phyloP scores from a whole-genome alignment of 2,888 invertebrate species.

The Biston stratarius region DNA sequence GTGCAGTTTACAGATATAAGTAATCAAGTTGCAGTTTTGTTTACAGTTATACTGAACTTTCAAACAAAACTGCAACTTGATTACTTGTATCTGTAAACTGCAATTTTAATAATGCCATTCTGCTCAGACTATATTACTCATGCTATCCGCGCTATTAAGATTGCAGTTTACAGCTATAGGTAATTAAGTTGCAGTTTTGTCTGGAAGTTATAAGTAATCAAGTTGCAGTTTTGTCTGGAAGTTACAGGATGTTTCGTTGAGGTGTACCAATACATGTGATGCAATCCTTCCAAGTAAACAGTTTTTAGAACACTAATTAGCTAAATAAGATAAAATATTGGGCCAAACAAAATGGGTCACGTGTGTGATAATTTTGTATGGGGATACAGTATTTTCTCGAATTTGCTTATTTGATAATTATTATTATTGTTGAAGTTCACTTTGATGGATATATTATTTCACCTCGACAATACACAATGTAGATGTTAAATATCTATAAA shows the following conservation, averaged over 20 bases:
- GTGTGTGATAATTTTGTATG: too few species aligned
- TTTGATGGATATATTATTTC: neutral
- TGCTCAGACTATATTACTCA: too few species aligned
- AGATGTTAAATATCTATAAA: conserved; percentile 5
- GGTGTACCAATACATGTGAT: too few species aligned
- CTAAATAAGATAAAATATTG: too few species aligned
- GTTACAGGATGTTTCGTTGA: too few species aligned
- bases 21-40: neutral
- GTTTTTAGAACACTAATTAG: too few species aligned
- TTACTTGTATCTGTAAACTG: neutral
- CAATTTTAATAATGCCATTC: too few species aligned
- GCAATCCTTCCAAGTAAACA: too few species aligned
- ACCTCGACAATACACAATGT: neutral
- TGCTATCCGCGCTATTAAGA: too few species aligned
- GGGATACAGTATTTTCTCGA: too few species aligned
- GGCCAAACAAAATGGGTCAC: too few species aligned
- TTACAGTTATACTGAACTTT: neutral
- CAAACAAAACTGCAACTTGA: neutral
- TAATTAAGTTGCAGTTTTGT: neutral
- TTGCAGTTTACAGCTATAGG: neutral
- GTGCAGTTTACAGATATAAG: neutral
- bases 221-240: neutral
- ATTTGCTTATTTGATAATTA: too few species aligned
- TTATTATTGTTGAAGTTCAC: neutral
- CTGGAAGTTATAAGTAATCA: neutral